Base-by-base conservation (phyloP, 1,140 invertebrate species). In the Neodiprion fabricii region DNA sequence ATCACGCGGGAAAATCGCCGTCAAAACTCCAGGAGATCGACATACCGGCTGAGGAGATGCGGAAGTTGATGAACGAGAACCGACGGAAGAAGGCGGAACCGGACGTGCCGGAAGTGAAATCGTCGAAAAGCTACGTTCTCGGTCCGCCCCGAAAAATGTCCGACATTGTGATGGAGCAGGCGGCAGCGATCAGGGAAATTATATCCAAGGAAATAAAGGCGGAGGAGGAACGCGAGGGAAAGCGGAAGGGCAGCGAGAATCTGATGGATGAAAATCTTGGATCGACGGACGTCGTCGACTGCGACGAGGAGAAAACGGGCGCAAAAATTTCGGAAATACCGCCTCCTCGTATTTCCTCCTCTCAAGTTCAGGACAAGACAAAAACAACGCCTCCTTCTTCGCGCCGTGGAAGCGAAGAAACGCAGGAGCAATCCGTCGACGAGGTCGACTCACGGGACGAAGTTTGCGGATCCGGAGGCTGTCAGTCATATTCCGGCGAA, bases 181-280 rank as follows among this genome's bases (percentile, higher is more conserved):
- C 82, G 8, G 82, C 82, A 68, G 72, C 78, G 12, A 79, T 84
- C 48, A 84, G 81, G 72, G 76, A 82, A 77, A 83, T 83, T 70
- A 67, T 83, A 67, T 76, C 78, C 0, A 75, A 74, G 48, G 75
- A 78, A 49, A 72, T 72, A 47, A 11, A 50, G 47, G 50, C 71
- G 71, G 73, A 61, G 72, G 40, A 71, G 1, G 21, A 69, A 47
- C 21, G 40, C 11, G 67, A 69, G 7, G 53, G n/a, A 61, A 61
- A 17, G 9, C 53, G 5, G 11, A 8, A 61, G 53, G n/a, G 11
- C 7, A 1, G 0, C n/a, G 53, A 61, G 53, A 17, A 0, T 61
- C 53, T 9, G 5, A 2, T 40, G 28, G 28, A 40, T 2, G 28
- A 40, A 40, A 5, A 40, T 40, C 28, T 40, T 40, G 28, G 28